A percentile compares a stretch with the other conserved stretches of the same genome.
Evolutionary conservation across 1,140 invertebrate genomes (phyloP).

Genomic region (Zaprionus camerounensis): DNA sequence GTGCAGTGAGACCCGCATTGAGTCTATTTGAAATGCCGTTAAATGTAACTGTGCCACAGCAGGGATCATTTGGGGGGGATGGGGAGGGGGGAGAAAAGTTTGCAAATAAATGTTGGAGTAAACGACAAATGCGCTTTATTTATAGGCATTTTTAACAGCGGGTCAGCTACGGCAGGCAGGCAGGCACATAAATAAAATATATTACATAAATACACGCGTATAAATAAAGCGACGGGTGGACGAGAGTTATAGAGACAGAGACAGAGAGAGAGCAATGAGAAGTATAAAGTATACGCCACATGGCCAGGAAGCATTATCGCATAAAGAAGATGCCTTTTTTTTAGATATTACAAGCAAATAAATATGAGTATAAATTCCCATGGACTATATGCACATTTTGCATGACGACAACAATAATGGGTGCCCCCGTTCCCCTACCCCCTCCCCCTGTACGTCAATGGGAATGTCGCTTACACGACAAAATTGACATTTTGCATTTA

Average conservation of each 20-base stretch:
- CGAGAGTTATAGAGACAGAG: background rate
- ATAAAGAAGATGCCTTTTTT: slow-evolving; percentile 60
- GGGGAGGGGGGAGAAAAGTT: slow-evolving; percentile 34
- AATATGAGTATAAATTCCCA: slow-evolving; percentile 53
- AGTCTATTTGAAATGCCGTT: slow-evolving; percentile 12
- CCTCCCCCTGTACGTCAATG: slow-evolving; percentile 28
- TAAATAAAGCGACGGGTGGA: slow-evolving; percentile 45
- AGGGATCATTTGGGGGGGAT: slow-evolving; percentile 7
- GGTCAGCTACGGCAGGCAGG: slow-evolving; percentile 53
- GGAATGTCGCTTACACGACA: slow-evolving; percentile 69
- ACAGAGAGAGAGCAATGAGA: slow-evolving; percentile 22
- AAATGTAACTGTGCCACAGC: slow-evolving; percentile 48
- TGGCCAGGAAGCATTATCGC: slow-evolving; percentile 48
- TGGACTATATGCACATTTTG: slow-evolving; percentile 32
- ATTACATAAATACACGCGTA: slow-evolving; percentile 54
- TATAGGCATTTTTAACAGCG: slow-evolving; percentile 77
- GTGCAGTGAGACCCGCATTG: background rate
- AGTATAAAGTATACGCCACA: slow-evolving; percentile 67
- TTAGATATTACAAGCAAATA: slow-evolving; percentile 72
- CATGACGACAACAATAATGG: slow-evolving; percentile 43
- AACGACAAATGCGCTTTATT: slow-evolving; percentile 73
- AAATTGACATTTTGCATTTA: slow-evolving; percentile 82
- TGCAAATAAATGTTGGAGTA: slow-evolving; percentile 63
- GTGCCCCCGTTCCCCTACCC: background rate
- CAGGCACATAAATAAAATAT: slow-evolving; percentile 70